Percentiles rank a stretch among this genome's conserved stretches.
These are phyloP conservation scores for Hypotaenidia okinawae DNA, from an alignment of 2,797 vertebrate species.

Conservation along the genomic window DNA sequence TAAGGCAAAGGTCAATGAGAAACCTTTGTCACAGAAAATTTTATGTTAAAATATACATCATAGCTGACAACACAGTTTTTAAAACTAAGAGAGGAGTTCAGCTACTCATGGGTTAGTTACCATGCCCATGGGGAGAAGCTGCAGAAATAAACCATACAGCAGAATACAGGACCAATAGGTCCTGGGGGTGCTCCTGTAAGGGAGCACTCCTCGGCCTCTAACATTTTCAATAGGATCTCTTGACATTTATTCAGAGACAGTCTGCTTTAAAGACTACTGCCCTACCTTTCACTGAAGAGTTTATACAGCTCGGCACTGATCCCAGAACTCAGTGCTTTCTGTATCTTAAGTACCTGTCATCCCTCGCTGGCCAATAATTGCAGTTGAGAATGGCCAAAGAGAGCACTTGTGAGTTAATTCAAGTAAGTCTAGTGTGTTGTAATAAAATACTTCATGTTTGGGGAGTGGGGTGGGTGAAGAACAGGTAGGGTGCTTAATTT, in stretches of 20 bases:
- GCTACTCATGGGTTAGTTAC: neutral
- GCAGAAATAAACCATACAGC: neutral
- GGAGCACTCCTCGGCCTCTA: neutral
- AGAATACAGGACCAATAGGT: neutral
- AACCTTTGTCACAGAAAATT: neutral
- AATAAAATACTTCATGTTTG: neutral
- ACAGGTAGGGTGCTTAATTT: neutral
- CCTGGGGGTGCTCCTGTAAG: neutral
- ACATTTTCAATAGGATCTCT: neutral
- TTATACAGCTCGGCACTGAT: neutral
- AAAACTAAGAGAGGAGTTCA: neutral
- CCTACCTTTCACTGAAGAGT: neutral
- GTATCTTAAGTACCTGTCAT: neutral
- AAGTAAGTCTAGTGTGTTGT: neutral
- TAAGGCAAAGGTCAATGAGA: neutral
- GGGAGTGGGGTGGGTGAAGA: neutral
- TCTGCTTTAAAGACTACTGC: neutral
- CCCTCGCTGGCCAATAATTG: neutral
- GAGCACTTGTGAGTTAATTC: neutral
- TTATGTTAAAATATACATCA: neutral
- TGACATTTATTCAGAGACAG: neutral
- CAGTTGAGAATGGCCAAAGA: neutral
- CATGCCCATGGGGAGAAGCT: neutral
- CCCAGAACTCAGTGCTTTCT: neutral
- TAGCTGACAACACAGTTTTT: neutral